Conservation (phyloP, 2,113 vertebrate genomes). For the Colius striatus region DNA sequence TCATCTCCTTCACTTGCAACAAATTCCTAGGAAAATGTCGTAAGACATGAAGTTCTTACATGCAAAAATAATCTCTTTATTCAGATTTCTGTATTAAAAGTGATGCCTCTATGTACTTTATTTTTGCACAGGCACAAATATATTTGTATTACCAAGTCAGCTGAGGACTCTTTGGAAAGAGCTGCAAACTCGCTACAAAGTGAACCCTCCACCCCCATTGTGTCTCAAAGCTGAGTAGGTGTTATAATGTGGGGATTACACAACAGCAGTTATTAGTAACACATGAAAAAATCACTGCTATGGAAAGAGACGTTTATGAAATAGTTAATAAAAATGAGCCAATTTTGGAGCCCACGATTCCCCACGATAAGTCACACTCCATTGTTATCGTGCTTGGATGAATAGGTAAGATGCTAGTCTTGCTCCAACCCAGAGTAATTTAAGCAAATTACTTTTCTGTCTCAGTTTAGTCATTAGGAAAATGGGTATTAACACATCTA, state of each 20-base stretch:
- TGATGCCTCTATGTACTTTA: not conserved
- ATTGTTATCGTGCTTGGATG: conserved; percentile 49
- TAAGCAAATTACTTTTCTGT: conserved; percentile 67
- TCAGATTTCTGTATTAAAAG: not conserved
- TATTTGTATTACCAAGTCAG: not conserved
- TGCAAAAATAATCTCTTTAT: not conserved
- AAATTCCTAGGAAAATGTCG: conserved; percentile 81
- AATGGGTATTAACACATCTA: conserved; percentile 54
- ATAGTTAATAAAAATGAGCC: conserved; percentile 46
- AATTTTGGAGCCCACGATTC: conserved; percentile 36
- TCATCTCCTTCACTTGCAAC: conserved; percentile 95
- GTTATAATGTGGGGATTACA: conserved; percentile 21
- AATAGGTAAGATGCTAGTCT: conserved; percentile 37
- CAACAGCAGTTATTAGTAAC: conserved; percentile 45
- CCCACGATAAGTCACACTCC: conserved; percentile 54
- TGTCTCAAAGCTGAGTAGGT: conserved; percentile 36
- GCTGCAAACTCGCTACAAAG: not conserved
- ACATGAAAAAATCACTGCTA: not conserved
- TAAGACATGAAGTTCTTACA: not conserved
- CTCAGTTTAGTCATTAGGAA: conserved; percentile 65
- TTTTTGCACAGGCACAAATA: not conserved
- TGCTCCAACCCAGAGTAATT: conserved; percentile 43
- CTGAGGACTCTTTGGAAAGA: not conserved
- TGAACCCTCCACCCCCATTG: not conserved
- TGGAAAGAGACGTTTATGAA: conserved; percentile 53